Evolutionary conservation across 2,113 vertebrate species (phyloP).

Genomic region (Onychostoma macrolepis): DNA sequence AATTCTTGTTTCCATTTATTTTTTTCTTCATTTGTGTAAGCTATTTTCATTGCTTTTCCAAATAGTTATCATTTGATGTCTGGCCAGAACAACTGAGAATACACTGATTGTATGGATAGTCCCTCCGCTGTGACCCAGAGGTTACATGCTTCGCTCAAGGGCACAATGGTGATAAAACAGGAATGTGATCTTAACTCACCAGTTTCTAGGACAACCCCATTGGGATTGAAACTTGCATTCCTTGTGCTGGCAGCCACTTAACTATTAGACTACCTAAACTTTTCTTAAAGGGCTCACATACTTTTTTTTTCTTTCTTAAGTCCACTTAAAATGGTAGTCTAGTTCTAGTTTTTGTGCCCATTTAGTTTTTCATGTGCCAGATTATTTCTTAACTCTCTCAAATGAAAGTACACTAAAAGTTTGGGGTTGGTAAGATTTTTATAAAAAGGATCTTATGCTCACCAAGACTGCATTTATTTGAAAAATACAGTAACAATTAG

Average conservation of each 20-base stretch:
- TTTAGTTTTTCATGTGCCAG: no score
- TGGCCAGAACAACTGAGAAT: neutral
- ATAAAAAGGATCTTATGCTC: neutral
- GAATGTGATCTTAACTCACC: neutral
- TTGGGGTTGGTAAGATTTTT: neutral
- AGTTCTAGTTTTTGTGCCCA: no score
- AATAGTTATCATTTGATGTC: neutral
- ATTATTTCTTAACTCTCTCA: no score
- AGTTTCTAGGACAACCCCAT: neutral
- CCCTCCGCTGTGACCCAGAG: neutral
- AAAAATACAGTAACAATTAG: neutral
- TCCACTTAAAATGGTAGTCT: neutral
- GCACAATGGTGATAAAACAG: neutral
- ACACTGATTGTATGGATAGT: neutral
- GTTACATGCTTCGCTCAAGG: neutral
- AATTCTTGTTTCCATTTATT: neutral
- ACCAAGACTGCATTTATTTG: neutral
- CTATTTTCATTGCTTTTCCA: neutral
- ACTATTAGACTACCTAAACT: neutral
- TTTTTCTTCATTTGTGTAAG: neutral
- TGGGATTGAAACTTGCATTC: constrained; percentile 3
- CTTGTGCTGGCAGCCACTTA: neutral
- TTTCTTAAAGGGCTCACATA: neutral
- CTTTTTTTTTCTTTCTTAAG: neutral
- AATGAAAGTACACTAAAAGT: no score